Conservation (phyloP, 2,888 invertebrate genomes). For the Coremacera marginata region DNA sequence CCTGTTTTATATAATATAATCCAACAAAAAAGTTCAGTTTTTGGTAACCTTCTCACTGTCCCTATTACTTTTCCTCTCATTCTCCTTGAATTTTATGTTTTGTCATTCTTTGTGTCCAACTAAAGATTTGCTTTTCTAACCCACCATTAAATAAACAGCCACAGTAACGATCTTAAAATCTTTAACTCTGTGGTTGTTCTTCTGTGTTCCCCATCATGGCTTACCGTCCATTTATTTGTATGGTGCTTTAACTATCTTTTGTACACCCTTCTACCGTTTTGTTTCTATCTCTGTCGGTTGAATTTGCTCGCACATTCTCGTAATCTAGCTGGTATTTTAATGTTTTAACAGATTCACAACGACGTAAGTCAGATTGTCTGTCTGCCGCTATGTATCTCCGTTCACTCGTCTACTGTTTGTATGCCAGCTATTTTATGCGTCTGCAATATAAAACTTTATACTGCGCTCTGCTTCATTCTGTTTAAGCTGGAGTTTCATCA, state of each 20-base stretch:
- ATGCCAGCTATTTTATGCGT: neutral
- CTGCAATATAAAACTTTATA: slow-evolving; percentile 5
- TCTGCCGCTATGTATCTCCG: neutral
- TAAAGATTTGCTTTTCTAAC: neutral
- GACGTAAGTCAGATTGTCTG: neutral
- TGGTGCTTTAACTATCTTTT: neutral
- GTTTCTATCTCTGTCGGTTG: neutral
- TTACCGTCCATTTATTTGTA: neutral
- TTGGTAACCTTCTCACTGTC: too few species aligned
- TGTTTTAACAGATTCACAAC: neutral
- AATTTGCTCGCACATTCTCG: neutral
- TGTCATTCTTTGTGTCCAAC: neutral
- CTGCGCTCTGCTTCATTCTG: neutral
- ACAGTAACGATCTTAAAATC: neutral
- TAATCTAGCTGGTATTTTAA: neutral
- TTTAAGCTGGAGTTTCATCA: slow-evolving; percentile 9
- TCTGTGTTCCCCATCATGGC: neutral
- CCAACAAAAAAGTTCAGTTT: too few species aligned
- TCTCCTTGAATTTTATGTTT: neutral
- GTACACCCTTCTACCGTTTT: too few species aligned
- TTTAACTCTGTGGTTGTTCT: neutral
- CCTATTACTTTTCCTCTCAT: too few species aligned
- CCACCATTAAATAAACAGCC: neutral
- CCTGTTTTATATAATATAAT: too few species aligned
- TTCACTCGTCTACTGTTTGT: neutral